phyloP scores from a whole-genome alignment of 2,888 invertebrate species.

The Amblyjoppa fuscipennis region DNA sequence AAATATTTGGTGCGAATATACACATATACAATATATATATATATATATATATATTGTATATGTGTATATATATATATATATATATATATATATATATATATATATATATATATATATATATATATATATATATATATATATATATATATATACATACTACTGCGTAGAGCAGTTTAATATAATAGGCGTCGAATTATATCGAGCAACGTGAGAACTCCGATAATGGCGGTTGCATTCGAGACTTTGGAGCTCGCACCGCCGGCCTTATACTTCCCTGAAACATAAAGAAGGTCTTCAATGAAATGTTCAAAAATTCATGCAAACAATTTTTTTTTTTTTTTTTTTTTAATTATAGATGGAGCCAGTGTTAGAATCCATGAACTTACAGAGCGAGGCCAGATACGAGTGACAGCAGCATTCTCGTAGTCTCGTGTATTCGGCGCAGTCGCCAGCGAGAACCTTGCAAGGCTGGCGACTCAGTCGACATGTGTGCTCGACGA shows the following conservation, averaged over 20 bases:
- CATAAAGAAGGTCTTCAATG: constrained; percentile 13
- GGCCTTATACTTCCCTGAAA: constrained; percentile 82
- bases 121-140: constrained; percentile 23
- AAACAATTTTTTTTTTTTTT: neutral
- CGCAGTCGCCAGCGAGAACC: constrained; percentile 88
- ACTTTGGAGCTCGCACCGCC: constrained; percentile 70
- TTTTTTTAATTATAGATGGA: neutral
- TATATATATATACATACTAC: constrained; percentile 4
- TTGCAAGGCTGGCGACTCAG: constrained; percentile 88
- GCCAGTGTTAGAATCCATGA: neutral
- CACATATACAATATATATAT: constrained; percentile 38
- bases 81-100: constrained; percentile 29
- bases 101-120: constrained; percentile 24
- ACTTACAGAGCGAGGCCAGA: constrained; percentile 88
- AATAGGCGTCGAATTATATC: constrained; percentile 69
- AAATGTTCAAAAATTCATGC: constrained; percentile 13
- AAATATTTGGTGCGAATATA: constrained; percentile 73
- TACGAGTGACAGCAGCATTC: constrained; percentile 89
- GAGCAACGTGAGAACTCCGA: constrained; percentile 74
- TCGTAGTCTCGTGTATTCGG: constrained; percentile 87
- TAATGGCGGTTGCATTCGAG: constrained; percentile 69
- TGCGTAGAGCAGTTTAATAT: constrained; percentile 37
- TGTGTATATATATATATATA: constrained; percentile 33
- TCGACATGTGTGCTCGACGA: constrained; percentile 90
- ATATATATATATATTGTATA: constrained; percentile 1